Percentiles rank a stretch among this genome's conserved stretches.
Evolutionary conservation across 1,140 invertebrate genomes (phyloP).

Genomic region (Bombus pascuorum): DNA sequence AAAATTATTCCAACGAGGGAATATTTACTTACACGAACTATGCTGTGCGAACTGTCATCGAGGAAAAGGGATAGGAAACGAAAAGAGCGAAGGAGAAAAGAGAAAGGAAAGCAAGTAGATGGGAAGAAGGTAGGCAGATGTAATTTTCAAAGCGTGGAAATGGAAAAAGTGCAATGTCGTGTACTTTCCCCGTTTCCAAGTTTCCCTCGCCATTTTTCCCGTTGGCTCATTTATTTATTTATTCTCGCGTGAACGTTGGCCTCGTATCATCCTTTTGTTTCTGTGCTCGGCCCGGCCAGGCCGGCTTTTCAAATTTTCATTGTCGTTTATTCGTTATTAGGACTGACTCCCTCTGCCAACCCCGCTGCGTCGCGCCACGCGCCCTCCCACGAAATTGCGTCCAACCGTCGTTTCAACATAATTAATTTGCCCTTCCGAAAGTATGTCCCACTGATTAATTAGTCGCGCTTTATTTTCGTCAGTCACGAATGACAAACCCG

Average conservation of each 20-base stretch:
- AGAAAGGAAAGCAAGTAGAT: not conserved
- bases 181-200: conserved; percentile 51
- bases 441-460: conserved; percentile 38
- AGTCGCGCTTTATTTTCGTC: conserved; percentile 23
- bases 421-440: conserved; percentile 31
- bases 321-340: conserved; percentile 52
- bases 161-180: conserved; percentile 71
- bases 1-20: conserved; percentile 30
- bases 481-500: conserved; percentile 6
- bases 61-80: not conserved
- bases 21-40: conserved; percentile 7
- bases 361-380: no score
- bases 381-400: not conserved
- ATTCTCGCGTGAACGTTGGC: conserved; percentile 38
- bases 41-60: not conserved
- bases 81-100: not conserved
- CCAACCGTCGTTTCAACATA: conserved; percentile 7
- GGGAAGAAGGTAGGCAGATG: conserved; percentile 36
- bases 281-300: not conserved
- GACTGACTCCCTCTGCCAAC: not conserved
- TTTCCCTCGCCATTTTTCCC: conserved; percentile 15
- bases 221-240: conserved; percentile 50
- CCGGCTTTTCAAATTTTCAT: conserved; percentile 44
- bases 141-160: conserved; percentile 54
- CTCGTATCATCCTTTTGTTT: conserved; percentile 27